These are phyloP conservation scores for Chondrilla cf. caribensis DNA, from an alignment of 37 sponge, comb jelly and placozoan genomes.

Conservation along the genomic window DNA sequence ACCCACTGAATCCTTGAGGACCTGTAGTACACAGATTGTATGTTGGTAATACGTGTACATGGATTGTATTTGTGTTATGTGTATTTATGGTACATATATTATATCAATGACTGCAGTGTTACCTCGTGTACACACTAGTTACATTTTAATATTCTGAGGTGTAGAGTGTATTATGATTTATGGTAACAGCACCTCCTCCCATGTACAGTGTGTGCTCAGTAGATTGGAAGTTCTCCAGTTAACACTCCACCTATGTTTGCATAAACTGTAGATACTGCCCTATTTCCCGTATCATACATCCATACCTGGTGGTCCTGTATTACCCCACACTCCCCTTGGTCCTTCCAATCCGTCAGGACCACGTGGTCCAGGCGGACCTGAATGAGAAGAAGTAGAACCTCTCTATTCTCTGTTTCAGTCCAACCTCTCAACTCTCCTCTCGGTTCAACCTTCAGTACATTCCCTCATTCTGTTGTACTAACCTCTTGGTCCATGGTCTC, in stretches of 20 bases:
- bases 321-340: neutral
- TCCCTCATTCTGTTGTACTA: neutral
- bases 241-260: too few species aligned
- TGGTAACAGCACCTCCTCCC: too few species aligned
- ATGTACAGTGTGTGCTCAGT: too few species aligned
- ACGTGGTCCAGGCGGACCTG: constrained; percentile 11
- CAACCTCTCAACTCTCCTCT: neutral
- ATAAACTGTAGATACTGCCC: too few species aligned
- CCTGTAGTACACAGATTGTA: too few species aligned
- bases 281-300: too few species aligned
- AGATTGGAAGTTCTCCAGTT: too few species aligned
- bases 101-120: too few species aligned
- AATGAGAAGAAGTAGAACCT: neutral
- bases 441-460: neutral
- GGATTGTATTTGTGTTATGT: neutral
- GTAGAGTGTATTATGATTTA: too few species aligned
- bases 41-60: neutral
- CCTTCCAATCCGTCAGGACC: neutral
- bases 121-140: too few species aligned
- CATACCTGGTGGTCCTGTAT: neutral
- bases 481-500: constrained; percentile 10
- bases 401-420: neutral
- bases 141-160: too few species aligned
- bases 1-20: neutral
- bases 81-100: neutral